Evolutionary conservation across 2,888 invertebrate genomes (phyloP).

Genomic region (Acleris literana): DNA sequence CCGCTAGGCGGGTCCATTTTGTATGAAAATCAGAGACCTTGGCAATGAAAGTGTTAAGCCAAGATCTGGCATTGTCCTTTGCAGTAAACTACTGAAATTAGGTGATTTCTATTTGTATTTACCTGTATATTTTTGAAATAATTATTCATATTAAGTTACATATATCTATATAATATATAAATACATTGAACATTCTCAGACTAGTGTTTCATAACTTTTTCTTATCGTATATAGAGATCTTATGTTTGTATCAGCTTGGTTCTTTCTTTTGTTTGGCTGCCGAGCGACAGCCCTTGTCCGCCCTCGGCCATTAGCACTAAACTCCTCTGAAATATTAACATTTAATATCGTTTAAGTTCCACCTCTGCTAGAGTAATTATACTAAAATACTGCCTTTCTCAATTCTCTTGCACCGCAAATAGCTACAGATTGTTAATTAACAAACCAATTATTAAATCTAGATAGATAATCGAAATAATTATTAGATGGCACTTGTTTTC

Average conservation of each 20-base stretch:
- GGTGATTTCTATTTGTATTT: neutral
- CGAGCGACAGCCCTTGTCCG: neutral
- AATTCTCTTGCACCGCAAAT: conserved; percentile 83
- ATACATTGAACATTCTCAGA: conserved; percentile 30
- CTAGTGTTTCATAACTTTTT: conserved; percentile 27
- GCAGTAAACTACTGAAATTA: too few relatives aligned
- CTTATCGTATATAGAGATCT: conserved; percentile 38
- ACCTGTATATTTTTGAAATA: conserved; percentile 5
- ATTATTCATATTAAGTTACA: neutral
- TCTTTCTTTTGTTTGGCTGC: conserved; percentile 63
- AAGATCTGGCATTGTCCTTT: too few relatives aligned
- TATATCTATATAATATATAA: conserved; percentile 39
- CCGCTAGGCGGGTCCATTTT: too few relatives aligned
- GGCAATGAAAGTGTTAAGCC: too few relatives aligned
- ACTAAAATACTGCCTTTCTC: conserved; percentile 71
- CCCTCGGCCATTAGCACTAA: conserved; percentile 14
- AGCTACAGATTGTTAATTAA: conserved; percentile 63
- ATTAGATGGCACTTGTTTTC: conserved; percentile 73
- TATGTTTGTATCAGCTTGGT: conserved; percentile 67
- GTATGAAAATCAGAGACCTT: too few relatives aligned
- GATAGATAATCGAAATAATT: conserved; percentile 64
- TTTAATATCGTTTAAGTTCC: conserved; percentile 36
- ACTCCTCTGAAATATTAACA: conserved; percentile 38
- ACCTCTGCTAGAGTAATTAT: conserved; percentile 45
- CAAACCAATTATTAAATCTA: conserved; percentile 53